Conservation (phyloP, 1,140 invertebrate species). For the Heliconius congener region DNA sequence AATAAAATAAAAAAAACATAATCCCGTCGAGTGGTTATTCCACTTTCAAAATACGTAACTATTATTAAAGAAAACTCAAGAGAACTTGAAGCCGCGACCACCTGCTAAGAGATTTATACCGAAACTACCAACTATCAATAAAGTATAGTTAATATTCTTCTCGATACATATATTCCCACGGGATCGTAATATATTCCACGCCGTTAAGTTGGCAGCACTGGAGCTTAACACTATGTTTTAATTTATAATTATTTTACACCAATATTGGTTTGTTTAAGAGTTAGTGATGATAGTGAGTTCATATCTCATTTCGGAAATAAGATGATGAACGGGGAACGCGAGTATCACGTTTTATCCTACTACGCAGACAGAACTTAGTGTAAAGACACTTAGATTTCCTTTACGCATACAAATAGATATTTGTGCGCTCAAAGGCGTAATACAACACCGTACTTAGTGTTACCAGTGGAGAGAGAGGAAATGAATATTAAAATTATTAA, state of each 20-base stretch:
- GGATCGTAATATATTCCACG: slow-evolving; percentile 8
- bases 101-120: slow-evolving; percentile 10
- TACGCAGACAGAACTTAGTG: too few relatives aligned
- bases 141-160: slow-evolving; percentile 12
- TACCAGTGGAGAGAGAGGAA: too few relatives aligned
- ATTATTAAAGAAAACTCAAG: background rate
- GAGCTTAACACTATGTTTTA: background rate
- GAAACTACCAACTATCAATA: background rate
- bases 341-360: too few relatives aligned
- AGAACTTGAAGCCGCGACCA: slow-evolving; percentile 3
- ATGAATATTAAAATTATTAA: too few relatives aligned
- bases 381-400: too few relatives aligned
- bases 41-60: background rate
- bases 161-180: background rate
- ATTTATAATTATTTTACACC: background rate
- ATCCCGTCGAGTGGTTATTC: too few relatives aligned
- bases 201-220: background rate
- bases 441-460: too few relatives aligned
- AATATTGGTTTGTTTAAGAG: background rate
- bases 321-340: too few relatives aligned
- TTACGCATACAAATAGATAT: too few relatives aligned
- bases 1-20: too few relatives aligned
- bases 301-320: background rate
- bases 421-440: too few relatives aligned
- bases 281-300: background rate